Base-by-base conservation (phyloP, 2,113 vertebrate species). In the Proteles cristata region DNA sequence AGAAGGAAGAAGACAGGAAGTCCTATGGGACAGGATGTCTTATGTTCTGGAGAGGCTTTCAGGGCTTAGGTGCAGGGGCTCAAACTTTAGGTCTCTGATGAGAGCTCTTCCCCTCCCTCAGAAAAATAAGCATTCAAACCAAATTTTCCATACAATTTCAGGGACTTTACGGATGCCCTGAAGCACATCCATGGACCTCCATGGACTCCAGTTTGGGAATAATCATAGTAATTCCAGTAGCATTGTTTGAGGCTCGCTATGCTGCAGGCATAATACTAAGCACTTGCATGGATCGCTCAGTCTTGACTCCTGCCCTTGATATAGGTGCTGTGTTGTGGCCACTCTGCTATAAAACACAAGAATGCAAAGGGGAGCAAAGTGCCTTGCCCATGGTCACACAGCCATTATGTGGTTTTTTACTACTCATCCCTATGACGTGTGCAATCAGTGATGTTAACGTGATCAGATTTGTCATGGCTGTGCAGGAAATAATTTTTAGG, bases 121-220 rank as follows among this genome's bases (percentile, higher is more conserved):
- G 79, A 77, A 66, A 93, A 86, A 63, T 63, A 48, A 94, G 68
- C 26, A n/a, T 50, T 31, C 21, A 81, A 89, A 73, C 25, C 61
- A 88, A 4, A 14, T n/a, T 95, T 93, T 96, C 11, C 86, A 53
- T 88, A 69, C 26, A 77, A 19, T 88, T 89, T 96, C 58, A 84
- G 69, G 92, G 69, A 82, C 68, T 92, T 89, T 45, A 35, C 16
- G 74, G 73, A 71, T 1, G 12, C 43, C 61, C 26, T 68, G 73
- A 86, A 50, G 76, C 45, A 84, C 83, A 92, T 96, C 74, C 61
- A 66, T 71, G 84, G 89, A 55, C 53, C 15, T 90, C 61, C 66
- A n/a, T 97, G 63, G 68, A 77, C 55, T 87, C 9, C 63, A 68
- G 39, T 19, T 93, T 96, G 77, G 53, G 84, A 95, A 83, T 80